phyloP scores from a whole-genome alignment of 2,888 invertebrate species.

The Pammene aurita region DNA sequence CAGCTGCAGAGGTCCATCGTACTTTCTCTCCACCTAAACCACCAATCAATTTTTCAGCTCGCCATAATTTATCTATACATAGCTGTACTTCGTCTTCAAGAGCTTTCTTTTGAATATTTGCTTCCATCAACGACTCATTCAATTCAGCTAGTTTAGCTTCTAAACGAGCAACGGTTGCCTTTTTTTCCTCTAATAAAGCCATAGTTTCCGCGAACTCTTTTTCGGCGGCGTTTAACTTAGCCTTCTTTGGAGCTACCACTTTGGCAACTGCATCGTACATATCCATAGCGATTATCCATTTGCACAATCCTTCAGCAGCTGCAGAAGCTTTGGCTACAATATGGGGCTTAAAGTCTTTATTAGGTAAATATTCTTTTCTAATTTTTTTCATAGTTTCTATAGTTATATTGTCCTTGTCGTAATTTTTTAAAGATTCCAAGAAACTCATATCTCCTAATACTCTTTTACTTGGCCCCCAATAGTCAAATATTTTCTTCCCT shows the following conservation, averaged over 20 bases:
- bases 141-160: conserved; percentile 90
- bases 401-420: conserved; percentile 93
- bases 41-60: conserved; percentile 94
- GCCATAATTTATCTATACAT: conserved; percentile 91
- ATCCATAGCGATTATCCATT: conserved; percentile 96
- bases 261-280: conserved; percentile 93
- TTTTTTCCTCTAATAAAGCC: conserved; percentile 92
- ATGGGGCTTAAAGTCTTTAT: conserved; percentile 90
- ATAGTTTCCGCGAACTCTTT: conserved; percentile 91
- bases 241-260: conserved; percentile 93
- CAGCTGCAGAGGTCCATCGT: conserved; percentile 92
- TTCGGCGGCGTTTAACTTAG: conserved; percentile 91
- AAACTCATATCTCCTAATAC: conserved; percentile 92
- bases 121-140: conserved; percentile 86
- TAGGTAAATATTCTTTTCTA: conserved; percentile 88
- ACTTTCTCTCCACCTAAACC: conserved; percentile 95
- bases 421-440: conserved; percentile 88
- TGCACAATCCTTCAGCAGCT: conserved; percentile 96
- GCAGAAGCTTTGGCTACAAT: conserved; percentile 94
- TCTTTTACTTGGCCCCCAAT: conserved; percentile 93
- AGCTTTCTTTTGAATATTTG: conserved; percentile 85
- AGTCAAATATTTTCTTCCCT: conserved; percentile 88
- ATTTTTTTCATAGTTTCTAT: conserved; percentile 88
- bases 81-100: conserved; percentile 89
- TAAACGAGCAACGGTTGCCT: conserved; percentile 88